Evolutionary conservation across 2,797 vertebrate genomes (phyloP).

Genomic region (Neosalanx taihuensis): DNA sequence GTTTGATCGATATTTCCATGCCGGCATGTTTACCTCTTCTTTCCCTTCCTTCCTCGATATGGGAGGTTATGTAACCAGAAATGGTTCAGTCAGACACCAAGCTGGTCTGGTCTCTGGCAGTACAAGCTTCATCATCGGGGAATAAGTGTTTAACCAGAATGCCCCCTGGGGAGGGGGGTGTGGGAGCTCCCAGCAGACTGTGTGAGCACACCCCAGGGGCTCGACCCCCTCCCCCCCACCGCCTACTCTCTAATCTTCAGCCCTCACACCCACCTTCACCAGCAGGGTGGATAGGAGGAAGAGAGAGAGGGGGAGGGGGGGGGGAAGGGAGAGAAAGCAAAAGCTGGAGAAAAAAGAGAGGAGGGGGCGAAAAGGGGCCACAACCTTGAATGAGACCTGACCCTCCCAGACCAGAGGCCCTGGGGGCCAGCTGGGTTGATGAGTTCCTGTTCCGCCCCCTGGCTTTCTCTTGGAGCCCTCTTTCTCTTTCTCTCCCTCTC

Average conservation of each 20-base stretch:
- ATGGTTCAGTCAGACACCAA: too few relatives aligned
- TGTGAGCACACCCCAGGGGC: background rate
- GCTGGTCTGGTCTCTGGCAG: background rate
- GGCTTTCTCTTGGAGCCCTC: too few relatives aligned
- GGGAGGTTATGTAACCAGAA: too few relatives aligned
- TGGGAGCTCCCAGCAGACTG: constrained; percentile 34
- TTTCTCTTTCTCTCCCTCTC: background rate
- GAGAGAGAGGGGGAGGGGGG: background rate
- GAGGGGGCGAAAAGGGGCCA: too few relatives aligned
- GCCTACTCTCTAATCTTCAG: too few relatives aligned
- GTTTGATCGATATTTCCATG: too few relatives aligned
- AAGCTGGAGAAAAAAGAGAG: constrained; percentile 15
- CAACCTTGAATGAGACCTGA: too few relatives aligned
- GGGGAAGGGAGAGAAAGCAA: constrained; percentile 29
- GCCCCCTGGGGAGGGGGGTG: constrained; percentile 40
- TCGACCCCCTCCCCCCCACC: background rate
- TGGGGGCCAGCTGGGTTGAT: constrained; percentile 16
- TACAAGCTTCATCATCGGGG: constrained; percentile 38
- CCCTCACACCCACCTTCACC: too few relatives aligned
- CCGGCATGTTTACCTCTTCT: too few relatives aligned
- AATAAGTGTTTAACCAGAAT: constrained; percentile 52
- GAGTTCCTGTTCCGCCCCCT: too few relatives aligned
- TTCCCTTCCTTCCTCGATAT: too few relatives aligned
- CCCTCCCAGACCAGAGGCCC: background rate
- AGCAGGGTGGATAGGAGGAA: background rate